These are phyloP conservation scores for Rhynchomys soricoides DNA, from an alignment of 2,113 vertebrate species.

Conservation along the genomic window DNA sequence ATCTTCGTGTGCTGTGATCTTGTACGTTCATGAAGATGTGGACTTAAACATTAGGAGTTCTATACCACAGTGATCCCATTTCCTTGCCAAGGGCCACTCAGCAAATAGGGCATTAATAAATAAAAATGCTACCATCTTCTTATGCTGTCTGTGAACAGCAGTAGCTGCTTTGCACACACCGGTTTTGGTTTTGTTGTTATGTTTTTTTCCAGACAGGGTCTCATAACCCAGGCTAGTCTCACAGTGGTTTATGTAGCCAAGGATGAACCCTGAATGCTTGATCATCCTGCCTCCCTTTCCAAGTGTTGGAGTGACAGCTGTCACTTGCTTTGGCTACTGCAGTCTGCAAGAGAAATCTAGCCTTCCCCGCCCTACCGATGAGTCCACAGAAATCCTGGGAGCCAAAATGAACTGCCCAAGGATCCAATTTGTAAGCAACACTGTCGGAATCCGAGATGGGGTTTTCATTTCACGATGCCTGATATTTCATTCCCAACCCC, in stretches of 20 bases:
- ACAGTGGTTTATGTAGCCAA: background rate
- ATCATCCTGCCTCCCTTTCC: background rate
- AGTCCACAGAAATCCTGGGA: background rate
- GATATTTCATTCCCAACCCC: constrained; percentile 39
- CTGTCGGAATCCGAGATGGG: background rate
- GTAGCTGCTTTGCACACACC: background rate
- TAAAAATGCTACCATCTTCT: background rate
- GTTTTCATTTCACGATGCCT: background rate
- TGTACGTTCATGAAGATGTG: background rate
- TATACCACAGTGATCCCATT: background rate
- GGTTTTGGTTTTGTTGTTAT: background rate
- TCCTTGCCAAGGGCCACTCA: constrained; percentile 21
- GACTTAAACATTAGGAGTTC: background rate
- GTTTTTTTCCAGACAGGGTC: background rate
- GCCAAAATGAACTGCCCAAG: background rate
- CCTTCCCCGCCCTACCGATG: constrained; percentile 8
- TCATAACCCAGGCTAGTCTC: background rate
- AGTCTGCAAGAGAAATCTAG: background rate
- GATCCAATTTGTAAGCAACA: constrained; percentile 43
- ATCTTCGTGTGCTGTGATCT: background rate
- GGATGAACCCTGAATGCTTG: background rate
- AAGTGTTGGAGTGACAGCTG: background rate
- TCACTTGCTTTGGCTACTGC: background rate
- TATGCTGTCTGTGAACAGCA: background rate
- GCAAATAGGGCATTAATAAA: constrained; percentile 20